phyloP scores from a whole-genome alignment of 53 echinoderm and acorn worm species.

The Pentamera pediparva region DNA sequence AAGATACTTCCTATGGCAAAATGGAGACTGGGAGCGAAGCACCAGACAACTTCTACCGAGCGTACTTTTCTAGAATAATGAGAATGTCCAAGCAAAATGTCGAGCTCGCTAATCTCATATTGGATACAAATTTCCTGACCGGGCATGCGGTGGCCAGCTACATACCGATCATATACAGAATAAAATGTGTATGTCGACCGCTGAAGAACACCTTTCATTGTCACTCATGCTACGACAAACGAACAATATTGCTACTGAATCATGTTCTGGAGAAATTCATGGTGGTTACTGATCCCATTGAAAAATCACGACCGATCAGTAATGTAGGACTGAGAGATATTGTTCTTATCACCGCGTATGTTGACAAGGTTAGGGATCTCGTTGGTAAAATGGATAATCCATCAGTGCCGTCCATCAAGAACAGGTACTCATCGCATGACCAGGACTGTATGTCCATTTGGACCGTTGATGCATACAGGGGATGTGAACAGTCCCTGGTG shows the following conservation, averaged over 20 bases:
- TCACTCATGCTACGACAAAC: neutral
- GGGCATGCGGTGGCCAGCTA: constrained; percentile 1
- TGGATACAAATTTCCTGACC: neutral
- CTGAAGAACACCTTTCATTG: neutral
- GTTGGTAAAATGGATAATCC: neutral
- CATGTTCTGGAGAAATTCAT: neutral
- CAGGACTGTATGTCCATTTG: neutral
- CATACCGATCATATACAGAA: constrained; percentile 12
- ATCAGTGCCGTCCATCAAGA: neutral
- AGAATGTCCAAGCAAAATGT: constrained; percentile 14
- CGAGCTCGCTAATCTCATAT: neutral
- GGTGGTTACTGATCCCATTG: no score
- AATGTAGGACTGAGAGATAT: neutral
- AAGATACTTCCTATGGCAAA: constrained; percentile 7
- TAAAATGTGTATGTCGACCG: constrained; percentile 10
- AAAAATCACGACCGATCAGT: no score
- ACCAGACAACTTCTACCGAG: neutral
- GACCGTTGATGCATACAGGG: neutral
- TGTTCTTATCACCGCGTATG: neutral
- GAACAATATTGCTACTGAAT: neutral
- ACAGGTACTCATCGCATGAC: neutral
- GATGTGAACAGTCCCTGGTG: neutral
- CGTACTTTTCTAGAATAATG: neutral
- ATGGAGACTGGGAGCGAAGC: neutral
- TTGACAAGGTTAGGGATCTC: neutral